These are phyloP conservation scores for Atlantisia rogersi DNA, from an alignment of 2,113 vertebrate species.

Conservation along the genomic window DNA sequence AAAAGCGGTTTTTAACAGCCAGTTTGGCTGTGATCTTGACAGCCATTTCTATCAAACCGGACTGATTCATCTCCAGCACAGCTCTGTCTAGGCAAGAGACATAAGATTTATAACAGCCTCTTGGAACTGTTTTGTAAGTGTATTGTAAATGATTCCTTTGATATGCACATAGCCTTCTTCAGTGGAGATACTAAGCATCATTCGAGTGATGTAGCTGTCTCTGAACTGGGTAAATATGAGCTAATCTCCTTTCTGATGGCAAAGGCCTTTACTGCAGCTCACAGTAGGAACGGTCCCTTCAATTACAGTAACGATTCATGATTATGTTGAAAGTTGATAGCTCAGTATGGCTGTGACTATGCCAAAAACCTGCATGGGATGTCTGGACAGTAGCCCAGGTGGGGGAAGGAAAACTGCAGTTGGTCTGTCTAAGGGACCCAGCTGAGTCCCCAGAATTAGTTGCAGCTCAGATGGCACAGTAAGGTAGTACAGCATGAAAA, in stretches of 20 bases:
- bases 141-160: conserved; percentile 9
- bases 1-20: neutral
- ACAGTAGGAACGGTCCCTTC: neutral
- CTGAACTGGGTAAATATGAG: neutral
- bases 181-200: neutral
- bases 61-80: conserved; percentile 19
- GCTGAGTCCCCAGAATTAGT: neutral
- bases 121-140: conserved; percentile 7
- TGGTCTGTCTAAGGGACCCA: neutral
- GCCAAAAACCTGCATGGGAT: neutral
- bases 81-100: neutral
- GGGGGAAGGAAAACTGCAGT: neutral
- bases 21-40: conserved; percentile 36
- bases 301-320: neutral
- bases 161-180: neutral
- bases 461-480: neutral
- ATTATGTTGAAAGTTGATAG: neutral
- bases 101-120: neutral
- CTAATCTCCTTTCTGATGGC: neutral
- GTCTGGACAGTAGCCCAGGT: neutral
- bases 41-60: neutral
- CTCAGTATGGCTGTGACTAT: neutral
- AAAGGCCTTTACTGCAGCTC: neutral
- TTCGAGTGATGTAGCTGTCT: neutral
- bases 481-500: neutral